phyloP scores from a whole-genome alignment of 2,888 invertebrate species.

The Perizoma affinitatum region DNA sequence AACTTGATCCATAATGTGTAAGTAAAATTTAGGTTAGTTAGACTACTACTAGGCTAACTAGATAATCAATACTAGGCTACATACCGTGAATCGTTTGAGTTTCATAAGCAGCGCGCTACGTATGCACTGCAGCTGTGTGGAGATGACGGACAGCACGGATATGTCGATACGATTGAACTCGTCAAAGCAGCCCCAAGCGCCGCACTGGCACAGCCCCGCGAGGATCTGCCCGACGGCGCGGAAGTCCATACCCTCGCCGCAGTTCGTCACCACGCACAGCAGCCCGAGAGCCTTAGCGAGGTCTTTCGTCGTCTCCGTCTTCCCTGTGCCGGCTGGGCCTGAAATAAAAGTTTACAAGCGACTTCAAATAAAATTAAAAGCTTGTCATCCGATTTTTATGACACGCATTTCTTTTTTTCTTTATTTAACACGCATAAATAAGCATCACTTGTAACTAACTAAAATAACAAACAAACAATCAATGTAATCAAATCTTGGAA shows the following conservation, averaged over 20 bases:
- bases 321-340: slow-evolving; percentile 93
- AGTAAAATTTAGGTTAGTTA: too few species aligned
- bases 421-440: too few species aligned
- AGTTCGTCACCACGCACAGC: slow-evolving; percentile 94
- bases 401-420: too few species aligned
- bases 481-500: too few species aligned
- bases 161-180: slow-evolving; percentile 97
- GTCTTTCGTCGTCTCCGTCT: slow-evolving; percentile 96
- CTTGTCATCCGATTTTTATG: too few species aligned
- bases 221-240: slow-evolving; percentile 88
- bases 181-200: slow-evolving; percentile 98
- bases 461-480: too few species aligned
- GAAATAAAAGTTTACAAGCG: not conserved
- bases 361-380: too few species aligned
- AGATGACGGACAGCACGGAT: slow-evolving; percentile 96
- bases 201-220: slow-evolving; percentile 92
- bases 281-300: slow-evolving; percentile 94
- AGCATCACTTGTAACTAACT: too few species aligned
- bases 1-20: too few species aligned
- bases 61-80: too few species aligned
- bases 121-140: slow-evolving; percentile 95
- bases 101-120: slow-evolving; percentile 91
- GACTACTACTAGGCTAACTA: too few species aligned
- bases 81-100: slow-evolving; percentile 89
- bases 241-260: slow-evolving; percentile 97